These are phyloP conservation scores for Geotrypetes seraphini DNA, from an alignment of 2,797 vertebrate species.

Conservation along the genomic window DNA sequence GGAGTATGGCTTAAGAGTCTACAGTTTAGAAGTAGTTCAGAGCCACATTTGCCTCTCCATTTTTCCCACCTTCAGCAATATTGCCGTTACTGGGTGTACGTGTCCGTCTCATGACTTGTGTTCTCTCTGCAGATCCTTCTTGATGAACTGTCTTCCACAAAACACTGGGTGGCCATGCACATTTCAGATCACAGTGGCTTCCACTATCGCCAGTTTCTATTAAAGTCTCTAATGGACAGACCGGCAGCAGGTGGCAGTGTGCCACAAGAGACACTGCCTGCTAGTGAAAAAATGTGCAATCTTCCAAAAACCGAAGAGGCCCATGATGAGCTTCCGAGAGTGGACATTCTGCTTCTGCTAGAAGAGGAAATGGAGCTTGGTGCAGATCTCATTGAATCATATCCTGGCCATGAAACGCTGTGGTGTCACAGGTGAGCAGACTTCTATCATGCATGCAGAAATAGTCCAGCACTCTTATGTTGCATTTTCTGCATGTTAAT, in stretches of 20 bases:
- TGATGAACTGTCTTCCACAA: conserved; percentile 82
- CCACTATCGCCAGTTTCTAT: conserved; percentile 92
- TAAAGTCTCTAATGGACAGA: conserved; percentile 67
- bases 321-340: conserved; percentile 26
- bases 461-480: not conserved
- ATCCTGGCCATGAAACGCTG: conserved; percentile 88
- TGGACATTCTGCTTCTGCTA: conserved; percentile 50
- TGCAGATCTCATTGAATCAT: conserved; percentile 83
- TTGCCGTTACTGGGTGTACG: no score
- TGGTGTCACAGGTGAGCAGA: conserved; percentile 91
- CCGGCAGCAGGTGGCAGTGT: conserved; percentile 10
- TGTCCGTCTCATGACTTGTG: not conserved
- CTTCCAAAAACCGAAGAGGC: conserved; percentile 52
- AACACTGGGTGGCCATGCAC: conserved; percentile 86
- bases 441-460: no score
- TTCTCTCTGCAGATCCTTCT: conserved; percentile 68
- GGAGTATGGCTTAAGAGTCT: no score
- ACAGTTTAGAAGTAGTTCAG: no score
- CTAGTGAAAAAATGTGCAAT: conserved; percentile 25
- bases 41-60: no score
- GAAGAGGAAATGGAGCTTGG: conserved; percentile 82
- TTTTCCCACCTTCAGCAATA: no score
- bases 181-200: conserved; percentile 97
- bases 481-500: no score
- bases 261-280: conserved; percentile 11